These are phyloP conservation scores for Apeira syringaria DNA, from an alignment of 2,888 invertebrate species.

Conservation along the genomic window DNA sequence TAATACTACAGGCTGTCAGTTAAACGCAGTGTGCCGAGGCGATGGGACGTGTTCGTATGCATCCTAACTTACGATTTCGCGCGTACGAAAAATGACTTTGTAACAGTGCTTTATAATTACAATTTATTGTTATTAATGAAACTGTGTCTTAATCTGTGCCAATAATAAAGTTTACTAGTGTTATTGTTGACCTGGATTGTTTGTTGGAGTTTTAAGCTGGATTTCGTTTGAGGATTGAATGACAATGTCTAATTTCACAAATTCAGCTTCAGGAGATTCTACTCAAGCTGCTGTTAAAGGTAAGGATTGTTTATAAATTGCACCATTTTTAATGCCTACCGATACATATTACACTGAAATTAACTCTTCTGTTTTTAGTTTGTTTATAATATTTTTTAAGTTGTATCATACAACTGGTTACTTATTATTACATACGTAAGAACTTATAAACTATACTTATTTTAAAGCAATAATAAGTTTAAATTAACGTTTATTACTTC, in stretches of 20 bases:
- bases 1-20: slow-evolving; percentile 58
- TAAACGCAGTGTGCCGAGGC: slow-evolving; percentile 51
- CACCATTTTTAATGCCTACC: no score
- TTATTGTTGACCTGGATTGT: slow-evolving; percentile 43
- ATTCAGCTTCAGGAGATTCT: slow-evolving; percentile 48
- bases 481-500: no score
- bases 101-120: slow-evolving; percentile 9
- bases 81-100: slow-evolving; percentile 46
- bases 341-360: no score
- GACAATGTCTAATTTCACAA: slow-evolving; percentile 66
- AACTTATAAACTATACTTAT: no score
- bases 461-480: no score
- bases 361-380: no score
- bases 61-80: slow-evolving; percentile 43
- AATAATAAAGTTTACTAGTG: slow-evolving; percentile 43
- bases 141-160: slow-evolving; percentile 25
- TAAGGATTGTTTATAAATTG: no score
- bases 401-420: no score
- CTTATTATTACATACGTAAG: no score
- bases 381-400: no score
- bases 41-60: slow-evolving; percentile 46
- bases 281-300: slow-evolving; percentile 69
- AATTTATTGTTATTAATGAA: slow-evolving; percentile 10
- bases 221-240: slow-evolving; percentile 46
- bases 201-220: slow-evolving; percentile 37